phyloP scores from a whole-genome alignment of 1,140 invertebrate species.

The Drosophila biarmipes region DNA sequence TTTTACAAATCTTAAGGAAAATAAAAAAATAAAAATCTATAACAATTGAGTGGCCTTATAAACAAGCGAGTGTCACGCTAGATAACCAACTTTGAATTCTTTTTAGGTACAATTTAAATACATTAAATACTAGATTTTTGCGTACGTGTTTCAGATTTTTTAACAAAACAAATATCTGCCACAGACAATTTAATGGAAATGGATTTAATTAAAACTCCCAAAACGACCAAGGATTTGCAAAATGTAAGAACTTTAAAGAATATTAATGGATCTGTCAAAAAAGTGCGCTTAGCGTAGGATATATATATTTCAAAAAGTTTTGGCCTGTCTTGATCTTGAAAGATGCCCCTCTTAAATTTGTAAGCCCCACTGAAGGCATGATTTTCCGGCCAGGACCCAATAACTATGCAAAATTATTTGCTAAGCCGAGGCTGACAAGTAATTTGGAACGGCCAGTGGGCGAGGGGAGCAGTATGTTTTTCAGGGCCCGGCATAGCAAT shows the following conservation, averaged over 20 bases:
- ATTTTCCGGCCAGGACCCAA: background rate
- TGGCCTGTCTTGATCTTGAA: conserved; percentile 11
- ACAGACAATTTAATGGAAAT: background rate
- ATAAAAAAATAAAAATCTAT: no score
- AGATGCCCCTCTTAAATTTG: conserved; percentile 10
- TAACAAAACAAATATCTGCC: background rate
- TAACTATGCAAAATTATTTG: conserved; percentile 53
- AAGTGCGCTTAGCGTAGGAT: conserved; percentile 1
- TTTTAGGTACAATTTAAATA: no score
- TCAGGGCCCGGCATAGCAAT: conserved; percentile 37
- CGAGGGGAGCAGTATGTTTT: background rate
- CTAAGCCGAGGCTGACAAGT: conserved; percentile 25
- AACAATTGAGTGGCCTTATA: no score
- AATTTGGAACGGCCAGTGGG: conserved; percentile 4
- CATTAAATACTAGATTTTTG: background rate
- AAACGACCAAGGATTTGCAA: background rate
- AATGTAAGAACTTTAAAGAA: background rate
- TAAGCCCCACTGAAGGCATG: conserved; percentile 1
- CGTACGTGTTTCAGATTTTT: background rate
- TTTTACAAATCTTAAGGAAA: no score
- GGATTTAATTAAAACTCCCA: background rate
- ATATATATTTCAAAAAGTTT: conserved; percentile 11
- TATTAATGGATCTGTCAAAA: conserved; percentile 4
- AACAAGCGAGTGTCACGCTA: no score
- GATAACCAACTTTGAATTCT: no score